Base-by-base conservation (phyloP, 37 sponge, comb jelly and placozoan genomes). In the Theonella swinhoei region DNA sequence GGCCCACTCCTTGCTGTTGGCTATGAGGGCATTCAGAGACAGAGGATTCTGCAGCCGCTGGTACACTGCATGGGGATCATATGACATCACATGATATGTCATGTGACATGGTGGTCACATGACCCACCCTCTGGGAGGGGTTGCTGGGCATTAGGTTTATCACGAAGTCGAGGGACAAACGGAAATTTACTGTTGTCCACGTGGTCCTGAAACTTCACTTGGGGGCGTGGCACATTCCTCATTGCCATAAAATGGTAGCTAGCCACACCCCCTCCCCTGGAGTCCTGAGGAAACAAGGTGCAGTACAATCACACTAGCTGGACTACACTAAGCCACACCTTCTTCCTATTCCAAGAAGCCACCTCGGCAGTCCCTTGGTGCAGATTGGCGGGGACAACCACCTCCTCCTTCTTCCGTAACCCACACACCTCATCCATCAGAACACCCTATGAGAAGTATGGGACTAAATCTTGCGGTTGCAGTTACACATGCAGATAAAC, bases 101-200 rank as follows among this genome's bases (percentile, higher is more conserved):
- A 67, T 25, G 11, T 14, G 3, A 74, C 47, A 37, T 64, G 78
- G 34, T 26, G 5, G 66, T 37, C 80, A 67, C 47, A 38, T 37
- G 39, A 63, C 78, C 70, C 72, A 87, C 89, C 72, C 0, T 64
- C 80, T 7, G 92, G 88, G 14, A 88, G 83, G 19, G 95, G 87
- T 38, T 67, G 40, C 33, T 62, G 40, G 30, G 90, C 91, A 62
- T 98, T 93, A 7, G 96, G 99, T 76, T 95, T 95, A 62, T 59
- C n/a, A 33, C 80, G 87, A 25, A 98, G 63, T 28, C 67, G 62
- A 29, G 96, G 99, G 0, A 95, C 58, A 70, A 98, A 98, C 1
- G 92, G 94, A 25, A 70, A 42, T 29, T 81, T 85, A 24, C 87
- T 84, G 88, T 98, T 98, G 80, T 98, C 99, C 23, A 95, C 75